Percentiles rank a stretch among this genome's conserved stretches.
These are phyloP conservation scores for Laothoe populi DNA, from an alignment of 2,888 invertebrate species.

Conservation along the genomic window DNA sequence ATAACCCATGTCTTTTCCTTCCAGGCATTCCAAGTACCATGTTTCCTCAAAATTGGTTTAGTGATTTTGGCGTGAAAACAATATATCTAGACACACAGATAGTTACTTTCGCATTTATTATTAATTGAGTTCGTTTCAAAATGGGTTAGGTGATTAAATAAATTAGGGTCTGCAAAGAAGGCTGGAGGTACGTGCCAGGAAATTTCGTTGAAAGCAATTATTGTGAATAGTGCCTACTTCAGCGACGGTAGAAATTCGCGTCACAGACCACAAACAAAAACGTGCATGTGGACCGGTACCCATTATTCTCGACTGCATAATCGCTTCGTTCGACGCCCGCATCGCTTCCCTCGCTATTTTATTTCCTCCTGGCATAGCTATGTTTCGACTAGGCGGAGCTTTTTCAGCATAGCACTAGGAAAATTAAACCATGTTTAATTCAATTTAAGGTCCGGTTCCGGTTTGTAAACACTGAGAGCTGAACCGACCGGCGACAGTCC, in stretches of 20 bases:
- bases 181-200: constrained; percentile 69
- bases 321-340: constrained; percentile 84
- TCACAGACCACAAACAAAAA: constrained; percentile 85
- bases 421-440: constrained; percentile 84
- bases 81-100: too few relatives aligned
- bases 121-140: too few relatives aligned
- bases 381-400: constrained; percentile 79
- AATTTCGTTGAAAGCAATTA: constrained; percentile 82
- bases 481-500: constrained; percentile 80
- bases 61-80: too few relatives aligned
- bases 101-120: too few relatives aligned
- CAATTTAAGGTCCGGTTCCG: constrained; percentile 81
- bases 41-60: too few relatives aligned
- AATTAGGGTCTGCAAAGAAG: constrained; percentile 30
- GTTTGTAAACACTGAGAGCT: constrained; percentile 67
- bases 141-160: neutral
- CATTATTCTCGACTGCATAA: constrained; percentile 85
- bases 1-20: too few relatives aligned
- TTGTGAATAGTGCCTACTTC: constrained; percentile 83
- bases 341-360: constrained; percentile 83
- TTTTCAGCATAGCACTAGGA: constrained; percentile 69
- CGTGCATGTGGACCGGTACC: constrained; percentile 83
- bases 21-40: too few relatives aligned
- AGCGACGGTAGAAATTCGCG: constrained; percentile 82
- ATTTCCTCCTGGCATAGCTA: constrained; percentile 81